Conservation (phyloP, 2,888 invertebrate species). For the Parnassius smintheus region DNA sequence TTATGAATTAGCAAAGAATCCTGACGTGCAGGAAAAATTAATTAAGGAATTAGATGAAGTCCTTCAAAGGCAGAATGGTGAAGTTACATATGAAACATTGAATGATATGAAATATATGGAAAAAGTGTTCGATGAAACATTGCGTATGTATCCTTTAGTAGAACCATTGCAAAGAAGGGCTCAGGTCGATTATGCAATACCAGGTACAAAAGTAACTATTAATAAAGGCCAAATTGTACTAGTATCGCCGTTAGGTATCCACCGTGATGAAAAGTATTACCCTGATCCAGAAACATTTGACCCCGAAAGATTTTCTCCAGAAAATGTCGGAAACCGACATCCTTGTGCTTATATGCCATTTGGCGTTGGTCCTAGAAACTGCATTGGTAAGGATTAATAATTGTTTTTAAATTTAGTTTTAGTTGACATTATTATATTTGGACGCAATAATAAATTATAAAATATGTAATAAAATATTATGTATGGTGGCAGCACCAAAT, state of each 20-base stretch:
- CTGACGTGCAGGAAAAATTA: constrained; percentile 56
- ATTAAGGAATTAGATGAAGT: constrained; percentile 48
- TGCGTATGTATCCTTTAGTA: constrained; percentile 68
- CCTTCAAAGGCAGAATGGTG: constrained; percentile 43
- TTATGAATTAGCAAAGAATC: constrained; percentile 56
- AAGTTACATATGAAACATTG: constrained; percentile 57
- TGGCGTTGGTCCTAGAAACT: constrained; percentile 14
- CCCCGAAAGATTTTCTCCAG: constrained; percentile 64
- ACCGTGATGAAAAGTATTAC: constrained; percentile 62
- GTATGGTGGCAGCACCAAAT: no score
- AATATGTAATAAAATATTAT: no score
- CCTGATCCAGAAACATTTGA: constrained; percentile 66
- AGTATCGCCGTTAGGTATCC: constrained; percentile 56
- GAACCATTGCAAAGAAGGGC: constrained; percentile 56
- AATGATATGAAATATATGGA: constrained; percentile 60
- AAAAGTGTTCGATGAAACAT: constrained; percentile 58
- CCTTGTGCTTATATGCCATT: constrained; percentile 19
- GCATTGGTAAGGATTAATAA: constrained; percentile 9
- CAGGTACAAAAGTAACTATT: constrained; percentile 51
- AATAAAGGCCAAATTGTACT: constrained; percentile 51
- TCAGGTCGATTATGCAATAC: constrained; percentile 48
- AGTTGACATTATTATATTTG: no score
- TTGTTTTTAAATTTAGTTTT: no score
- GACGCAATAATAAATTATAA: no score
- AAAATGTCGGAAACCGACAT: constrained; percentile 44